Evolutionary conservation across 2,113 vertebrate species (phyloP), one percentile per base, ranked within the genome.

Genomic region (Syrmaticus mikado): DNA sequence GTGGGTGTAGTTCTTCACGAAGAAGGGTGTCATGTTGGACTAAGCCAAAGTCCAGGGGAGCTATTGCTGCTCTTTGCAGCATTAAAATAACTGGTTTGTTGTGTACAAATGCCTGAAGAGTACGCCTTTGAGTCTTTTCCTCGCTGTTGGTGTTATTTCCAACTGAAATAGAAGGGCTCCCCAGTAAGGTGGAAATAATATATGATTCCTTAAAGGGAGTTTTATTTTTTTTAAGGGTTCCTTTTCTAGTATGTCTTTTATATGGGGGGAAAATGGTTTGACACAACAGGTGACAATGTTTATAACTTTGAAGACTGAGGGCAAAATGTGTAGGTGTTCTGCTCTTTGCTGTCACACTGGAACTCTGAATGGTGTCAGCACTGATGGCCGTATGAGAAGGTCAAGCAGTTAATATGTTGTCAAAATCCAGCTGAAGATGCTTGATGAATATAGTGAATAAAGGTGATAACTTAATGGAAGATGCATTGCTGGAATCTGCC

Each of bases 341-440:
- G 61, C 19, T 87, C 67, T 81, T 78, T 67, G 50, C 68, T 71
- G 8, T 87, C 91, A 40, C 11, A 20, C 22, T 3, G 85, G 48
- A 79, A 18, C 30, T 48, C 67, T 68, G 3, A 68, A n/a, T 45
- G 20, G 25, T 83, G n/a, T 81, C 72, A 64, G 53, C 41, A 27
- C 1, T 8, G 57, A 61, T 78, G 46, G 65, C 57, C 64, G 75
- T n/a, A 80, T 83, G 87, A 85, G 90, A 96, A 96, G 79, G 91
- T 85, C 90, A 85, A 67, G 73, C 57, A 68, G 66, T 94, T 91
- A 87, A 83, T 72, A 64, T 74, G 45, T 52, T 92, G 70, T 92
- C 72, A 94, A 52, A 72, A 94, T 89, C 43, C 93, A 81, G 67
- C 24, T 87, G 85, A 83, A 91, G 76, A 32, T 78, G 52, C 41